Evolutionary conservation across 2,888 invertebrate genomes (phyloP), one percentile per base, ranked within the genome.

Genomic region (Miltochrista miniata): DNA sequence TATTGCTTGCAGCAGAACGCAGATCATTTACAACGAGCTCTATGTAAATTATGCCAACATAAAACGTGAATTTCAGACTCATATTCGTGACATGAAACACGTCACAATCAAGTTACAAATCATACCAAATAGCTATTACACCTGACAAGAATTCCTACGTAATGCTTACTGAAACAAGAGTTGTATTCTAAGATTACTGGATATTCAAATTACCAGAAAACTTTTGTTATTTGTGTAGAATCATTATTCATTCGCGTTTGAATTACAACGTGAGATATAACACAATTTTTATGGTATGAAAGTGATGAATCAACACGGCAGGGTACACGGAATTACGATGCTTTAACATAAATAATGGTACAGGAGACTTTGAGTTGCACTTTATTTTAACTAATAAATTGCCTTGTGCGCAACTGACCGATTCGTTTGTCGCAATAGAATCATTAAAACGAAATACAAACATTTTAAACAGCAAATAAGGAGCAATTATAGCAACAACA

Each of bases 261-360:
- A 73, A 73, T 76, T 71, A 73, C 56, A 68, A 61, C 61, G 58
- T 60, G 64, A 68, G 70, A 70, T 70, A 73, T 72, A 74, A 71
- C 68, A 65, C 59, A 69, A 68, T 68, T 74, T 74, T 79, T 58
- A 75, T 74, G 72, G 71, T 66, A 77, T 68, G 77, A 79, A 78
- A 79, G 79, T 81, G 77, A 81, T 79, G 76, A 74, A 81, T 79
- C 76, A 69, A 72, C 75, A 54, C 35, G 50, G 34, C 36, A 44
- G 12, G 34, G 45, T 41, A 11, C 40, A 33, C 35, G 59, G 51
- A n/a, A 24, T 5, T 5, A 24, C 18, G 18, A 24, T 5, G 18
- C 38, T 50, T 18, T 11, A 31, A 51, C 66, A 68, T 65, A 70
- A 75, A 80, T 79, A 66, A 76, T 65, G 59, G 61, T 62, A 66